A percentile compares a stretch with the other conserved stretches of the same genome.
These are phyloP conservation scores for Epizoanthus ramosus DNA, from an alignment of 92 coral and sea anemone genomes.

Conservation along the genomic window DNA sequence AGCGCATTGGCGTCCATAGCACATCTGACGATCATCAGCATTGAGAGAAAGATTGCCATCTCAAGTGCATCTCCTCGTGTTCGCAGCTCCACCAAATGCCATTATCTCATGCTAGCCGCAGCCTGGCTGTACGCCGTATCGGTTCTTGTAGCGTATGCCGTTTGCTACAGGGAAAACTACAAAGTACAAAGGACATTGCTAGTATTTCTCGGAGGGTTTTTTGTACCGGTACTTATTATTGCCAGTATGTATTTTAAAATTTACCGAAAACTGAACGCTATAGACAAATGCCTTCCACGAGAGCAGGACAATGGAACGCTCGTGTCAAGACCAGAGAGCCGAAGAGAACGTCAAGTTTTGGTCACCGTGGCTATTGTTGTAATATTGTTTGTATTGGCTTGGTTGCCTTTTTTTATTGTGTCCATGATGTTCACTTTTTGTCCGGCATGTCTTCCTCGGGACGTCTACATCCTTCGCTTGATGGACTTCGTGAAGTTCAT, in stretches of 20 bases:
- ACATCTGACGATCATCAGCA: slow-evolving; percentile 72
- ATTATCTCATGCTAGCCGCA: slow-evolving; percentile 49
- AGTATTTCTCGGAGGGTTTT: slow-evolving; percentile 69
- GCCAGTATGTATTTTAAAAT: slow-evolving; percentile 57
- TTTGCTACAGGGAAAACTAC: slow-evolving; percentile 37
- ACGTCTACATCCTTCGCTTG: slow-evolving; percentile 42
- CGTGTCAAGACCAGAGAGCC: slow-evolving; percentile 21
- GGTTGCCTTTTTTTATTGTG: slow-evolving; percentile 83
- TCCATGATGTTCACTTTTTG: slow-evolving; percentile 63
- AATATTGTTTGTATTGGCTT: slow-evolving; percentile 59
- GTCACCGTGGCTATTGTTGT: slow-evolving; percentile 69
- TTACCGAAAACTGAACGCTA: slow-evolving; percentile 43
- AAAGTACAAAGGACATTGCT: slow-evolving; percentile 48
- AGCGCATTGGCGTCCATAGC: slow-evolving; percentile 82
- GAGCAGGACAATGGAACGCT: slow-evolving; percentile 34
- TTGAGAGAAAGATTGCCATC: slow-evolving; percentile 63
- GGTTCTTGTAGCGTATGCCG: slow-evolving; percentile 48
- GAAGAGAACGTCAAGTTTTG: slow-evolving; percentile 64
- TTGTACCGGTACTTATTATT: slow-evolving; percentile 56
- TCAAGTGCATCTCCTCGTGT: slow-evolving; percentile 57
- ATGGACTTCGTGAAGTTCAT: slow-evolving; percentile 82
- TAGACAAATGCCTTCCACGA: slow-evolving; percentile 49
- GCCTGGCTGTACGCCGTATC: slow-evolving; percentile 66
- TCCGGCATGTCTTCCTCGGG: slow-evolving; percentile 49
- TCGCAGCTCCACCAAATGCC: slow-evolving; percentile 46